Evolutionary conservation across 2,888 invertebrate species (phyloP).

Genomic region (Pterostichus niger): DNA sequence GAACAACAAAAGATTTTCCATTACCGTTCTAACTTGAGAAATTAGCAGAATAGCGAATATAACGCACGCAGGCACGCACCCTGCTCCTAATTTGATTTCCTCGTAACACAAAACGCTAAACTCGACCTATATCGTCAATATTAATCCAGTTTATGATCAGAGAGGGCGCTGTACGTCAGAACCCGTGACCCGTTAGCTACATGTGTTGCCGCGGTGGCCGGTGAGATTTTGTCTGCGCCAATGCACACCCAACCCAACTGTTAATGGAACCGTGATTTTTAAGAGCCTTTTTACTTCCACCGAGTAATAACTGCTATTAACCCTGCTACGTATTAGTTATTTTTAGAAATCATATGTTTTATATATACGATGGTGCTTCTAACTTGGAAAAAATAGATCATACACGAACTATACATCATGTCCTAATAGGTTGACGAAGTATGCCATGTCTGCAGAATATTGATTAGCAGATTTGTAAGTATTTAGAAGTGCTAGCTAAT

Average conservation of each 20-base stretch:
- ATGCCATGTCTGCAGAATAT: too few species aligned
- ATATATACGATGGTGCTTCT: neutral
- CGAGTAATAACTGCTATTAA: conserved; percentile 44
- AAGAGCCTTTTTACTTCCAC: conserved; percentile 32
- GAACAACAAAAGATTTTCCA: conserved; percentile 26
- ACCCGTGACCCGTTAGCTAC: conserved; percentile 25
- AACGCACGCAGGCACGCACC: conserved; percentile 35
- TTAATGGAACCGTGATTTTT: conserved; percentile 39
- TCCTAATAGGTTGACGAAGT: too few species aligned
- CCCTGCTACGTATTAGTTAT: conserved; percentile 21
- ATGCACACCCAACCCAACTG: neutral
- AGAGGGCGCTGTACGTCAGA: conserved; percentile 24
- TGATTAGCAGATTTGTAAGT: too few species aligned
- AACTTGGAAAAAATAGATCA: too few species aligned
- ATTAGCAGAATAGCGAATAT: conserved; percentile 2
- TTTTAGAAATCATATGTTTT: conserved; percentile 4
- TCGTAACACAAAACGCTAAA: conserved; percentile 40
- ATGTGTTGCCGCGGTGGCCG: conserved; percentile 23
- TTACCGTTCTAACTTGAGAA: neutral
- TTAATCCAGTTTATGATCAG: conserved; percentile 38
- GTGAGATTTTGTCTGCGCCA: neutral
- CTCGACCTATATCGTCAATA: conserved; percentile 30
- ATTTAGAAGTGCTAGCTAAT: too few species aligned
- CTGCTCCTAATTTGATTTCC: conserved; percentile 19
- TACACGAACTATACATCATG: too few species aligned